These are phyloP conservation scores for Nothocercus julius DNA, from an alignment of 2,113 vertebrate genomes.

Conservation along the genomic window DNA sequence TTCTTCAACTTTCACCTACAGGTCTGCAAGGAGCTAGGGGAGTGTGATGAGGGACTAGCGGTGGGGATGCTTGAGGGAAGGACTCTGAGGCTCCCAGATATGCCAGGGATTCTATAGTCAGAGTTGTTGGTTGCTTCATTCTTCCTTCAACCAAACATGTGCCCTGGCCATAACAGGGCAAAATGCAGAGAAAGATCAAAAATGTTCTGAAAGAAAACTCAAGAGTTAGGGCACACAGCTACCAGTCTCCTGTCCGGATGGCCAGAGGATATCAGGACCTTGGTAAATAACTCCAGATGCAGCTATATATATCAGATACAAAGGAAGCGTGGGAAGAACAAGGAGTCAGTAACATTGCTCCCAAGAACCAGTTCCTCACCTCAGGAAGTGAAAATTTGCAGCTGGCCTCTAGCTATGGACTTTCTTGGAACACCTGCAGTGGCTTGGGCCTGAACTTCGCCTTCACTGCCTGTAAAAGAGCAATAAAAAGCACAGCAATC, in stretches of 20 bases:
- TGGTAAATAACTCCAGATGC: not conserved
- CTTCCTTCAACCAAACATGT: not conserved
- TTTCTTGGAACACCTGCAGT: not conserved
- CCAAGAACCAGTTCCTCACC: not conserved
- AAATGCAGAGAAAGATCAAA: not conserved
- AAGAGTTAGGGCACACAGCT: not conserved
- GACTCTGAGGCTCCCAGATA: not conserved
- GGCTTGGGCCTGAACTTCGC: not conserved
- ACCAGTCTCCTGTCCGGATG: not conserved
- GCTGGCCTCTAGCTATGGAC: not conserved
- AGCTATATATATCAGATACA: not conserved
- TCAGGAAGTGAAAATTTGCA: not conserved
- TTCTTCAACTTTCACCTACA: not conserved
- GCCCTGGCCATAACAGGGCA: not conserved
- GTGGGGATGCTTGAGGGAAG: not conserved
- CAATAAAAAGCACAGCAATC: not conserved
- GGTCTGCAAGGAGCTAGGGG: not conserved
- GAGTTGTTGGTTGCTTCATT: not conserved
- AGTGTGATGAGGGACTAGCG: accelerated
- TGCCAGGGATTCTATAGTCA: not conserved
- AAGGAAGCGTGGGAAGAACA: not conserved
- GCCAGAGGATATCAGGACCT: not conserved
- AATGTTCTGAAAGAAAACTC: not conserved
- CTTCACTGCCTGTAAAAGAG: not conserved
- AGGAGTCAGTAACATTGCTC: not conserved